phyloP scores from a whole-genome alignment of 2,888 invertebrate species.

The Epinotia ramella region DNA sequence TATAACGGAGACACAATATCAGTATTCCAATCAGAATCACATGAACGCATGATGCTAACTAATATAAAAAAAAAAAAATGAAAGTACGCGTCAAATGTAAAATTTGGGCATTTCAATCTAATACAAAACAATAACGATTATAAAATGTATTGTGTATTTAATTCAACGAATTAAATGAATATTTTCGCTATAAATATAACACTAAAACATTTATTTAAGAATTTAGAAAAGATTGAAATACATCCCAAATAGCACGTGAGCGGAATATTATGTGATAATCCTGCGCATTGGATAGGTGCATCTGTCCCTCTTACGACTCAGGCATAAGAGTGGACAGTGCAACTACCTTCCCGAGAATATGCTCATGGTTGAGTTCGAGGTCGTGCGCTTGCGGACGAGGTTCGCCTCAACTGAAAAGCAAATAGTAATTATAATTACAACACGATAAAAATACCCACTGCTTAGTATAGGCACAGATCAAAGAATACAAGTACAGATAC shows the following conservation, averaged over 20 bases:
- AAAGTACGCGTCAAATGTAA: constrained; percentile 28
- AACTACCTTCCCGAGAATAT: constrained; percentile 91
- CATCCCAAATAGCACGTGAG: background rate
- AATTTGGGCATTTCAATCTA: constrained; percentile 21
- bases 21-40: background rate
- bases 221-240: constrained; percentile 28
- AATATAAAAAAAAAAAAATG: constrained; percentile 6
- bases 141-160: constrained; percentile 21
- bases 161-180: constrained; percentile 24
- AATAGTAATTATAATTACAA: background rate
- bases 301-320: constrained; percentile 47
- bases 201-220: constrained; percentile 24
- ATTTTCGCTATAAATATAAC: constrained; percentile 13
- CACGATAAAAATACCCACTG: background rate
- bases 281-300: constrained; percentile 24
- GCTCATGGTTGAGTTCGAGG: constrained; percentile 88
- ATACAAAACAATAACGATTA: constrained; percentile 20
- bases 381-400: constrained; percentile 89
- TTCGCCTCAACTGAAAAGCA: constrained; percentile 88
- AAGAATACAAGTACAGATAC: no score
- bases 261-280: constrained; percentile 21
- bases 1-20: constrained; percentile 25
- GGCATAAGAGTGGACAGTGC: constrained; percentile 49
- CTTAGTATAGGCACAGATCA: background rate
- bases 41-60: background rate